These are phyloP conservation scores for Prosopocoilus inquinatus DNA, from an alignment of 2,888 invertebrate genomes.

Conservation along the genomic window DNA sequence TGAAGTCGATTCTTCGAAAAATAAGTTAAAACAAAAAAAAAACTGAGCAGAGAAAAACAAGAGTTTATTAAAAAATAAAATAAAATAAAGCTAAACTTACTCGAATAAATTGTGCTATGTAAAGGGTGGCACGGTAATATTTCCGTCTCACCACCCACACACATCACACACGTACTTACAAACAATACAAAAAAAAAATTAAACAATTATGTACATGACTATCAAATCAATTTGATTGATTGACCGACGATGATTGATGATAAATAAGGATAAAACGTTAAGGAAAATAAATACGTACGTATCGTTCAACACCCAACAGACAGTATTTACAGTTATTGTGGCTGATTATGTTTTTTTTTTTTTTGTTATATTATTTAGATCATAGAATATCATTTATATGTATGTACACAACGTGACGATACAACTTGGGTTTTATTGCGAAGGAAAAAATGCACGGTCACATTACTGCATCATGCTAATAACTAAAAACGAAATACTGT, in stretches of 20 bases:
- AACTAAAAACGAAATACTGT: constrained; percentile 26
- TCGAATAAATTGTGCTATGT: too few relatives aligned
- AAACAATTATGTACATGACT: constrained; percentile 17
- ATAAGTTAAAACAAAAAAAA: not conserved
- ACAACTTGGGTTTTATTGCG: not conserved
- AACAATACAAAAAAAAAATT: constrained; percentile 10
- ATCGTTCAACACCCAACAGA: constrained; percentile 6
- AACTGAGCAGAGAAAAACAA: not conserved
- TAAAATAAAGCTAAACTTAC: constrained; percentile 7
- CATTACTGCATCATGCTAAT: constrained; percentile 1
- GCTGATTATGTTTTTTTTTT: not conserved
- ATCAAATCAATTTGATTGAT: constrained; percentile 5
- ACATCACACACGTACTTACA: constrained; percentile 9
- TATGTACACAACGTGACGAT: not conserved
- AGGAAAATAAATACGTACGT: constrained; percentile 11
- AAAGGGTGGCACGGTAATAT: not conserved
- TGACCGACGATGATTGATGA: not conserved
- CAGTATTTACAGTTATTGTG: constrained; percentile 9
- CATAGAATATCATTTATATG: too few relatives aligned
- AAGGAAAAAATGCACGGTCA: not conserved
- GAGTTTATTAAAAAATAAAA: constrained; percentile 1
- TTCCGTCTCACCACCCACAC: constrained; percentile 6
- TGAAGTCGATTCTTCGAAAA: not conserved
- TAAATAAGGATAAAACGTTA: constrained; percentile 8
- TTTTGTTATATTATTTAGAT: not conserved